Conservation (phyloP, 2,888 invertebrate genomes). For the Uropetala carovei region DNA sequence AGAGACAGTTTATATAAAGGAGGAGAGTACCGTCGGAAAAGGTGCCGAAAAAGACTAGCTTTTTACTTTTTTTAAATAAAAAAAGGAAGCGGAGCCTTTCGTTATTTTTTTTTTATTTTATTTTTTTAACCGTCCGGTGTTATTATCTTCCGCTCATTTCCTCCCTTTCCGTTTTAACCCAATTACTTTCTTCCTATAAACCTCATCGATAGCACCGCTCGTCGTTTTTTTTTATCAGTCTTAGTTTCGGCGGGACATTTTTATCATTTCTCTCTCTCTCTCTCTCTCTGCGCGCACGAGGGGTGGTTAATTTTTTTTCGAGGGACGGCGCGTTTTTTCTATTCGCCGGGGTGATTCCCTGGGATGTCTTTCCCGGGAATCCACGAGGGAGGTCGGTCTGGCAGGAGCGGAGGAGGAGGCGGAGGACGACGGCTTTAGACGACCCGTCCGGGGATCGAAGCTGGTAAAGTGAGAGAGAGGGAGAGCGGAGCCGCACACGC, state of each 20-base stretch:
- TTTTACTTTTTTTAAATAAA: neutral
- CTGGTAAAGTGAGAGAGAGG: conserved; percentile 34
- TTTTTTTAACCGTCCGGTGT: neutral
- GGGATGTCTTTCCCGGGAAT: conserved; percentile 47
- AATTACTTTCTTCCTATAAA: too few species aligned
- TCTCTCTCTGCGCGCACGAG: neutral
- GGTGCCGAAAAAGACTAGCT: too few species aligned
- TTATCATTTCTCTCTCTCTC: too few species aligned
- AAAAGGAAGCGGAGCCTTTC: neutral
- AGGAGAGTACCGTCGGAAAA: too few species aligned
- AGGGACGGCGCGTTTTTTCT: neutral
- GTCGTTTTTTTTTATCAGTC: too few species aligned
- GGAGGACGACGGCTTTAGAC: conserved; percentile 22
- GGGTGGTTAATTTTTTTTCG: neutral
- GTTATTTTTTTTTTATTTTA: neutral
- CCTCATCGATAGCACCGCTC: too few species aligned
- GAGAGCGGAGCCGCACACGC: neutral
- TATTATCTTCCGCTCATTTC: too few species aligned
- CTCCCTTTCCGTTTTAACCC: too few species aligned
- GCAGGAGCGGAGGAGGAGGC: conserved; percentile 11
- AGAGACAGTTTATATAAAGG: too few species aligned
- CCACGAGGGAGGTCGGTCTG: conserved; percentile 9
- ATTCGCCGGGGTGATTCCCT: neutral
- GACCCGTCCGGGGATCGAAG: conserved; percentile 55
- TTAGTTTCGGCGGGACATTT: neutral